These are phyloP conservation scores for Peromyscus maniculatus DNA, from an alignment of 2,113 vertebrate genomes.

Conservation along the genomic window DNA sequence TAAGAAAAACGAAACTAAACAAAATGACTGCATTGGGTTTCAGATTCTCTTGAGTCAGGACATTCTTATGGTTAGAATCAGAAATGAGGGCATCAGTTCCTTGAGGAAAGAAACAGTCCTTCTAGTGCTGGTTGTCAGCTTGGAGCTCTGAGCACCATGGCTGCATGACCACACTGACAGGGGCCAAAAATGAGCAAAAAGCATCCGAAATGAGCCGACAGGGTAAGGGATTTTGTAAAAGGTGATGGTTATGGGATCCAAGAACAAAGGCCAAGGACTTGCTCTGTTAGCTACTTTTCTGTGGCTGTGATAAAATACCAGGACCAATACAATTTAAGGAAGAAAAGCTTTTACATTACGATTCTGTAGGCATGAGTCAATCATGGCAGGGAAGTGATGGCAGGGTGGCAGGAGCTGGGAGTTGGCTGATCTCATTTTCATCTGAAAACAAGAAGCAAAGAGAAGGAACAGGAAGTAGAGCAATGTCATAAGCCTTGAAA, in stretches of 20 bases:
- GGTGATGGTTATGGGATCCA: not conserved
- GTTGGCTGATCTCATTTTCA: not conserved
- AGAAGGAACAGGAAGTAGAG: not conserved
- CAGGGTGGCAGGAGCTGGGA: not conserved
- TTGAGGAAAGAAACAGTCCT: not conserved
- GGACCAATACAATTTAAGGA: not conserved
- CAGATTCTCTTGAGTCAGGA: not conserved
- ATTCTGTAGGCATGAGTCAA: not conserved
- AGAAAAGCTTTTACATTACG: not conserved
- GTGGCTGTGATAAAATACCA: not conserved
- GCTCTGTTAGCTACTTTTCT: not conserved
- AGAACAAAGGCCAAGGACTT: not conserved
- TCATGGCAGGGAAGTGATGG: not conserved
- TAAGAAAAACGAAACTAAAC: not conserved
- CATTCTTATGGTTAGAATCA: not conserved
- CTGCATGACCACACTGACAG: not conserved
- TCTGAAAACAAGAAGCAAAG: not conserved
- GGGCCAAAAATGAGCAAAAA: not conserved
- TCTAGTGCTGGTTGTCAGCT: not conserved
- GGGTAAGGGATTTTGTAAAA: not conserved
- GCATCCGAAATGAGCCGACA: not conserved
- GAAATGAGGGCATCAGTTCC: not conserved
- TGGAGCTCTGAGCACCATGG: not conserved
- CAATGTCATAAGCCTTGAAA: not conserved
- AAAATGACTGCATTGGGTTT: not conserved